Evolutionary conservation across 64 coral and sea anemone genomes (phyloP).

Genomic region (Actinia equina): DNA sequence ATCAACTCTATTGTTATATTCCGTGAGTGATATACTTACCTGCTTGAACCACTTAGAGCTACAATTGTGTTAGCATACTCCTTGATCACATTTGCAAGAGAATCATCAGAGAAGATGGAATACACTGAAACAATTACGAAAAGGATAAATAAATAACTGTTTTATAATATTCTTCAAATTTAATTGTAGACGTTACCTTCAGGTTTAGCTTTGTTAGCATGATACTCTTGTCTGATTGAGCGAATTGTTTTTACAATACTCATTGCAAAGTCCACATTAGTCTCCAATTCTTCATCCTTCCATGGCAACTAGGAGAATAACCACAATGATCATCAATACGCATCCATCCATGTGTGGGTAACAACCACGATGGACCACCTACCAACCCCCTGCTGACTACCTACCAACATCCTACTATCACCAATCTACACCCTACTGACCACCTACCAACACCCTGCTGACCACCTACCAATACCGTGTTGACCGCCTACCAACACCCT

Average conservation of each 20-base stretch:
- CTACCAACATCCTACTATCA: no score
- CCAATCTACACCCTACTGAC: no score
- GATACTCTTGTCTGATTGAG: conserved; percentile 88
- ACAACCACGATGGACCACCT: no score
- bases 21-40: no score
- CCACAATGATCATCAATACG: no score
- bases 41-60: conserved; percentile 59
- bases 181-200: conserved; percentile 51
- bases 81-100: conserved; percentile 51
- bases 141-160: not conserved
- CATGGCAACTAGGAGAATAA: conserved; percentile 65
- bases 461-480: no score
- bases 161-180: not conserved
- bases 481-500: no score
- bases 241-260: conserved; percentile 89
- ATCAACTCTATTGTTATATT: no score
- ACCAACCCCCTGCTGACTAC: no score
- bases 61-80: conserved; percentile 47
- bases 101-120: conserved; percentile 71
- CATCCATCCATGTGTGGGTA: no score
- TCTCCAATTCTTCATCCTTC: conserved; percentile 59
- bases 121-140: conserved; percentile 43
- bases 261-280: conserved; percentile 57
- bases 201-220: conserved; percentile 79
- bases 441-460: no score